Conservation (phyloP, 2,113 vertebrate genomes). For the Eptatretus burgeri region DNA sequence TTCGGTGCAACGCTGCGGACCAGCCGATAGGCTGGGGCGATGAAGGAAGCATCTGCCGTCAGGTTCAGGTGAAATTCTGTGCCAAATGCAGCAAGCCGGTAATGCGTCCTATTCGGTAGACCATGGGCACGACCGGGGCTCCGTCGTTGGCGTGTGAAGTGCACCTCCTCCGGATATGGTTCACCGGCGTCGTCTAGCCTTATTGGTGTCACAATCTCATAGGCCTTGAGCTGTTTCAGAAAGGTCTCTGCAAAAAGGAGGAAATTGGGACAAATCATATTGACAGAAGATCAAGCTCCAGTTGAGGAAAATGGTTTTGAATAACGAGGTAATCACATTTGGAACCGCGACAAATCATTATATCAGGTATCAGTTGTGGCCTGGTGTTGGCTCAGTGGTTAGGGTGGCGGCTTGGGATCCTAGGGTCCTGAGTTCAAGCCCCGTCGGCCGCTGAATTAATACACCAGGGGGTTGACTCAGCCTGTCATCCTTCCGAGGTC, state of each 20-base stretch:
- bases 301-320: too few species aligned
- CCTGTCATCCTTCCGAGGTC: too few species aligned
- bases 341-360: too few species aligned
- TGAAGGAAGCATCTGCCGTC: constrained; percentile 42
- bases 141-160: constrained; percentile 30
- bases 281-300: too few species aligned
- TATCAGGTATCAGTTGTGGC: too few species aligned
- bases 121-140: constrained; percentile 29
- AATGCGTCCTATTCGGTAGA: constrained; percentile 27
- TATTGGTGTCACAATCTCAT: constrained; percentile 51
- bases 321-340: too few species aligned
- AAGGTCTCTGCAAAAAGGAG: not conserved
- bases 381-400: too few species aligned
- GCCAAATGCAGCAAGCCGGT: constrained; percentile 49
- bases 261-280: not conserved
- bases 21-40: constrained; percentile 40
- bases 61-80: constrained; percentile 61
- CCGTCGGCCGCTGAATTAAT: too few species aligned
- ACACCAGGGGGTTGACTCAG: too few species aligned
- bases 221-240: constrained; percentile 23
- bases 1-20: constrained; percentile 21
- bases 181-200: constrained; percentile 62
- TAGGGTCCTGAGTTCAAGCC: too few species aligned
- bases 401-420: too few species aligned
- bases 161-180: constrained; percentile 13